Evolutionary conservation across 1,140 invertebrate genomes (phyloP).

Genomic region (Drusus annulatus): DNA sequence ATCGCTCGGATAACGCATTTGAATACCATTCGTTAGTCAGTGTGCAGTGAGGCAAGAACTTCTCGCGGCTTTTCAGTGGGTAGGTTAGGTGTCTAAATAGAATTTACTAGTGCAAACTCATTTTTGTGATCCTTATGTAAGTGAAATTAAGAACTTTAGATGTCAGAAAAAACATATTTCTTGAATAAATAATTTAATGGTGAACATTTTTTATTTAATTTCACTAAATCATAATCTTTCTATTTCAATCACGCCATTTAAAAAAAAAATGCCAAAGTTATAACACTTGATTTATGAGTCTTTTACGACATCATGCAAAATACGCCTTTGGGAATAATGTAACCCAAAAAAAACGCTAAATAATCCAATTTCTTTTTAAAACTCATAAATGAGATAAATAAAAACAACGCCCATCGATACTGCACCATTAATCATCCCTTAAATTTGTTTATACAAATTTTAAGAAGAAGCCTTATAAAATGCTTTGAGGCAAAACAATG

Average conservation of each 20-base stretch:
- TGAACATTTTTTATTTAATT: too few relatives aligned
- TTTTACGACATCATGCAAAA: constrained; percentile 16
- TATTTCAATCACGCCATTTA: too few relatives aligned
- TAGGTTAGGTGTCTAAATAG: too few relatives aligned
- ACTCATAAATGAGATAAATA: neutral
- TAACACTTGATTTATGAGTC: neutral
- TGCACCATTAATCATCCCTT: constrained; percentile 25
- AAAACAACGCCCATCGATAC: constrained; percentile 8
- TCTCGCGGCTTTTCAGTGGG: too few relatives aligned
- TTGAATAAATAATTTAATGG: too few relatives aligned
- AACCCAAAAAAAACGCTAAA: neutral
- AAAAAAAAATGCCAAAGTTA: too few relatives aligned
- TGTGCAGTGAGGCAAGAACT: too few relatives aligned
- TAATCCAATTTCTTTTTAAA: neutral
- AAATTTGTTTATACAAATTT: constrained; percentile 3
- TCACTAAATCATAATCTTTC: too few relatives aligned
- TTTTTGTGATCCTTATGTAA: too few relatives aligned
- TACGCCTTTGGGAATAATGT: constrained; percentile 12
- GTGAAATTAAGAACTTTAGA: too few relatives aligned
- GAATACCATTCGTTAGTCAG: neutral
- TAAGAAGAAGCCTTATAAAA: constrained; percentile 9
- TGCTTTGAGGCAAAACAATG: constrained; percentile 29
- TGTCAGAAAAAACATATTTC: too few relatives aligned
- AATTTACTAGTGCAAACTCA: too few relatives aligned
- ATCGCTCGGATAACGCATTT: constrained; percentile 11